Evolutionary conservation across 2,797 vertebrate species (phyloP), one percentile per base, ranked within the genome.

Genomic region (Gymnoscopelus microlampas): DNA sequence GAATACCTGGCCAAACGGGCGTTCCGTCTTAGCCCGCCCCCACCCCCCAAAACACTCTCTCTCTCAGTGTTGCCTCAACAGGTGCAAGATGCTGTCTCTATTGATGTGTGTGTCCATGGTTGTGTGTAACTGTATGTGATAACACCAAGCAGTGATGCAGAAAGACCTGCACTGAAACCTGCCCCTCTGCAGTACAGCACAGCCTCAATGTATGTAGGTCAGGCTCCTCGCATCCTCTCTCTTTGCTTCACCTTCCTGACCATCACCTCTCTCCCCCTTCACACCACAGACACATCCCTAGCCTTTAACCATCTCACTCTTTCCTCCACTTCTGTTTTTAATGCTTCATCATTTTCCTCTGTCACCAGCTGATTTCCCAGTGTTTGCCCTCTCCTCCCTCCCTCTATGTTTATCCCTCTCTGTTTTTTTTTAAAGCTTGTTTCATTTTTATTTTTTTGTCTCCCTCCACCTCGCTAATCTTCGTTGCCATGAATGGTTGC

Each of bases 401-500:
- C 66, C 44, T 48, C 26, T n/a, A 23, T 55, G 53, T 63, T 24
- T 48, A 53, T 53, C 62, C 14, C 53, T 10, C 70, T 32, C 63
- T 47, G 8, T 44, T 44, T 23, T 56, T 50, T 61, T 59, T 49
- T 26, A 50, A n/a, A n/a, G 49, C 59, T 11, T 60, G 35, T 56
- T 19, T 54, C 14, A 58, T 39, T 53, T 58, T 67, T 75, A 70
- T 56, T 62, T 51, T 48, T 53, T 60, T 54, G 60, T 63, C 76
- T 66, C 70, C 63, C 59, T 60, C 65, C 70, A 66, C 65, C 49
- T 70, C 81, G 76, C 80, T 76, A 83, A 83, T 85, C 84, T 84
- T 75, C 71, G 63, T 60, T 69, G 73, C 82, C 78, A 87, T 92
- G 89, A 92, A 92, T 92, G 91, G 93, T 95, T 94, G 88, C 93